Conservation (phyloP, 2,797 vertebrate genomes). For the Pyrocephalus nanus region DNA sequence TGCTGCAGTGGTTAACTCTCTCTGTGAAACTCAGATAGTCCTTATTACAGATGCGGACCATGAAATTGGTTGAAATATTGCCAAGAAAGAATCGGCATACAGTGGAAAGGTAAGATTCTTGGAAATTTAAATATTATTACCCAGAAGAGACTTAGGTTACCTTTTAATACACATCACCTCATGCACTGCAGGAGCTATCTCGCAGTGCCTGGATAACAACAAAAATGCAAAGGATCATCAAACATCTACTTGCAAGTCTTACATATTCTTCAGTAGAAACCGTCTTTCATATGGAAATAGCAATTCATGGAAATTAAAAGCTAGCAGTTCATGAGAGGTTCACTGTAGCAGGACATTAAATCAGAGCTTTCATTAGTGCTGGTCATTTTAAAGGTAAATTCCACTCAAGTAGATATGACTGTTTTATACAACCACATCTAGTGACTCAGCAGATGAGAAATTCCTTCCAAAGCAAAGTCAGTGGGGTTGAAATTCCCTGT, state of each 20-base stretch:
- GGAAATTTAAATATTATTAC: background rate
- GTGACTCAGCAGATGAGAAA: background rate
- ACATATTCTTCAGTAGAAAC: background rate
- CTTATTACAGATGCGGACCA: background rate
- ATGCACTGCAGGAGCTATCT: background rate
- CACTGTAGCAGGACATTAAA: background rate
- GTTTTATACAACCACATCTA: background rate
- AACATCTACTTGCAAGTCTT: background rate
- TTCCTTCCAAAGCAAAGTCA: background rate
- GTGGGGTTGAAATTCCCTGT: background rate
- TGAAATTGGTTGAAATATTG: background rate
- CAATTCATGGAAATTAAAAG: background rate
- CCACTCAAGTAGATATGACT: background rate
- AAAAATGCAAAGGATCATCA: background rate
- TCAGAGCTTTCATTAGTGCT: background rate
- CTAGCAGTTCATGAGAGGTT: background rate
- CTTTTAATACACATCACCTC: background rate
- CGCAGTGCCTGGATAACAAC: background rate
- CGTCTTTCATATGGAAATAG: background rate
- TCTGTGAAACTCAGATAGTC: background rate
- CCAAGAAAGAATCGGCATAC: background rate
- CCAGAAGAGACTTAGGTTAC: background rate
- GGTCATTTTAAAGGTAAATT: background rate
- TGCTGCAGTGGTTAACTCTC: background rate
- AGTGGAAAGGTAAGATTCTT: background rate